Percentiles rank a stretch among this genome's conserved stretches.
phyloP scores from a whole-genome alignment of 2,888 invertebrate species.

The Meandrusa payeni region DNA sequence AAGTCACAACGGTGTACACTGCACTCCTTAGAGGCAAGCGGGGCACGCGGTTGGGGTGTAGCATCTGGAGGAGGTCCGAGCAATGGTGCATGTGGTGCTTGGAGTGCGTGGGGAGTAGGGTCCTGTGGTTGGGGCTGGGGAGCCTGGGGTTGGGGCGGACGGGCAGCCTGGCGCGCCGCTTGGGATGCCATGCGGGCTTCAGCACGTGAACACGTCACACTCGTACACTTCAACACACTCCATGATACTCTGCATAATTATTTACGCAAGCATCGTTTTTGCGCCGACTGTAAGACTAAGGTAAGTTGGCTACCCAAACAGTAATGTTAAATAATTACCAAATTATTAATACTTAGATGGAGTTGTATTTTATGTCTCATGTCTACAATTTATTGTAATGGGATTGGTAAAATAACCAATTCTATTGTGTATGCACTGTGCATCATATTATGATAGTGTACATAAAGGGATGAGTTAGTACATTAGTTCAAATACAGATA shows the following conservation, averaged over 20 bases:
- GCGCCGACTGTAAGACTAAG: constrained; percentile 95
- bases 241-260: constrained; percentile 94
- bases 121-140: constrained; percentile 90
- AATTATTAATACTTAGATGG: too few relatives aligned
- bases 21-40: constrained; percentile 94
- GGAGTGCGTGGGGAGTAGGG: constrained; percentile 68
- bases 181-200: constrained; percentile 92
- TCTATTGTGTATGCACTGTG: too few relatives aligned
- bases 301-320: too few relatives aligned
- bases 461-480: too few relatives aligned
- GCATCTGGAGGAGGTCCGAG: constrained; percentile 68
- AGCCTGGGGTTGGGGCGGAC: constrained; percentile 83
- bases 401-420: too few relatives aligned
- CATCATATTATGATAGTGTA: too few relatives aligned
- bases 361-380: too few relatives aligned
- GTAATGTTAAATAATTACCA: too few relatives aligned
- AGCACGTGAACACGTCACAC: constrained; percentile 91
- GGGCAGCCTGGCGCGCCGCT: constrained; percentile 89
- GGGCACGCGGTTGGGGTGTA: constrained; percentile 87
- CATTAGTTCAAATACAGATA: too few relatives aligned
- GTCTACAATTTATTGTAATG: too few relatives aligned
- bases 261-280: constrained; percentile 95
- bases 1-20: constrained; percentile 94
- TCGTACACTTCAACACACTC: constrained; percentile 91
- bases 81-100: constrained; percentile 83